phyloP scores from a whole-genome alignment of 2,888 invertebrate species.

The Epistrophe eligans region DNA sequence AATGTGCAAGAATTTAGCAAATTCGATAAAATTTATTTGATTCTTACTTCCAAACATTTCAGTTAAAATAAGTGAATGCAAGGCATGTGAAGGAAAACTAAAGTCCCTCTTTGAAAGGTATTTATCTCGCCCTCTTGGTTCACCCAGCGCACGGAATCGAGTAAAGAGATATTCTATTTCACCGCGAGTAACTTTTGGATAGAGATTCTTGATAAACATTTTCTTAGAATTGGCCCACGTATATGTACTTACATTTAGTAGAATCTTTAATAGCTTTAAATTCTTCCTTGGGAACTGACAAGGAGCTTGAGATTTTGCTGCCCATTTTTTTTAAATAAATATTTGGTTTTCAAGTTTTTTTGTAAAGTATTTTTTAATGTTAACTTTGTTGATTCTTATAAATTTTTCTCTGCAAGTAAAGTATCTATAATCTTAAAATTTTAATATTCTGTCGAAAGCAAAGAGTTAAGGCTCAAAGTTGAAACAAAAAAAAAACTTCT shows the following conservation, averaged over 20 bases:
- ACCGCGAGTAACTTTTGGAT: constrained; percentile 14
- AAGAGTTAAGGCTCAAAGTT: too few species aligned
- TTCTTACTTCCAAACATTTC: constrained; percentile 56
- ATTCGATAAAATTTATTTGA: constrained; percentile 46
- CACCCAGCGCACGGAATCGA: constrained; percentile 32
- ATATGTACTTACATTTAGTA: constrained; percentile 34
- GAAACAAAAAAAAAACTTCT: too few species aligned
- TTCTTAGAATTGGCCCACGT: too few species aligned
- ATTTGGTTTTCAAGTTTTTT: neutral
- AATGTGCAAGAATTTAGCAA: constrained; percentile 41
- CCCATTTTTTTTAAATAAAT: constrained; percentile 16
- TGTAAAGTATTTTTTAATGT: neutral
- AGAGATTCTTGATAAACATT: neutral
- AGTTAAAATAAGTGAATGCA: constrained; percentile 38
- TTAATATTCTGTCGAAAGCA: too few species aligned
- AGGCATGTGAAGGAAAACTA: neutral
- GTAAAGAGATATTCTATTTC: constrained; percentile 53
- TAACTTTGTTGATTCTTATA: neutral
- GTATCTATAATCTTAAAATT: too few species aligned
- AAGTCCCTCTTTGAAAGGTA: constrained; percentile 38
- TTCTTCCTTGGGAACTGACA: constrained; percentile 36
- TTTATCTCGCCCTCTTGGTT: neutral
- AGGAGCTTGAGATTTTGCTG: neutral
- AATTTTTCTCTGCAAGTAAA: too few species aligned
- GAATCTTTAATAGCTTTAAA: neutral